Conservation (phyloP, 2,113 vertebrate genomes). For the Hippocampus mohnikei region DNA sequence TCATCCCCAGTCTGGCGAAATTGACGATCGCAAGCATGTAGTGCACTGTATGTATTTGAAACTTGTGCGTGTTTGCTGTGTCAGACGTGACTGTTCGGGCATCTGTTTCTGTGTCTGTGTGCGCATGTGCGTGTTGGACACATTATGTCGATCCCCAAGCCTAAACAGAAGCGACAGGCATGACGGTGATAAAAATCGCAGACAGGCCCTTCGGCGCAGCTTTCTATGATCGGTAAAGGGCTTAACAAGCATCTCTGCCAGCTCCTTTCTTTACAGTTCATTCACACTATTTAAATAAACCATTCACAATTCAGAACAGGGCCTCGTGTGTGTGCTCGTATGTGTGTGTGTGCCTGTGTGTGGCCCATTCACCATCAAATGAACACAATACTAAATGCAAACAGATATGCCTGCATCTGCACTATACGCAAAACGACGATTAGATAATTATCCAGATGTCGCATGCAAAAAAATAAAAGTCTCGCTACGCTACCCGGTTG, state of each 20-base stretch:
- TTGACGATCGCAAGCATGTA: background rate
- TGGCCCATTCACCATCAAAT: constrained; percentile 36
- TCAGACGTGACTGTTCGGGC: background rate
- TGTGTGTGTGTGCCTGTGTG: constrained; percentile 33
- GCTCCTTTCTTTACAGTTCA: constrained; percentile 41
- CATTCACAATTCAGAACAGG: constrained; percentile 30
- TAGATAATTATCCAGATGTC: background rate
- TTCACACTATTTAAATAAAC: constrained; percentile 48
- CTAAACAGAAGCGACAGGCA: constrained; percentile 49
- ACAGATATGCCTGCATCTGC: constrained; percentile 11
- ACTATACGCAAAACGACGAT: background rate
- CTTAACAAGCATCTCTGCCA: constrained; percentile 55
- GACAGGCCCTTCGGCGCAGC: constrained; percentile 44
- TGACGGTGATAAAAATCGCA: constrained; percentile 49
- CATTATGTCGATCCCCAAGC: constrained; percentile 32
- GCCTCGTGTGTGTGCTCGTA: constrained; percentile 31
- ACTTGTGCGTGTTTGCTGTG: background rate
- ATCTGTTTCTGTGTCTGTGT: background rate
- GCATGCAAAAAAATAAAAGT: background rate
- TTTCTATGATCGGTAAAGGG: constrained; percentile 44
- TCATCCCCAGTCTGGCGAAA: background rate
- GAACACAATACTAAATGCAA: constrained; percentile 18
- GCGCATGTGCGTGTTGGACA: constrained; percentile 23
- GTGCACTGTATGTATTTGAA: background rate
- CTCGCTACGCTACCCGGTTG: too few relatives aligned